A percentile compares a stretch with the other conserved stretches of the same genome.
Conservation (phyloP, 2,797 vertebrate genomes). For the Hyperoplus immaculatus region DNA sequence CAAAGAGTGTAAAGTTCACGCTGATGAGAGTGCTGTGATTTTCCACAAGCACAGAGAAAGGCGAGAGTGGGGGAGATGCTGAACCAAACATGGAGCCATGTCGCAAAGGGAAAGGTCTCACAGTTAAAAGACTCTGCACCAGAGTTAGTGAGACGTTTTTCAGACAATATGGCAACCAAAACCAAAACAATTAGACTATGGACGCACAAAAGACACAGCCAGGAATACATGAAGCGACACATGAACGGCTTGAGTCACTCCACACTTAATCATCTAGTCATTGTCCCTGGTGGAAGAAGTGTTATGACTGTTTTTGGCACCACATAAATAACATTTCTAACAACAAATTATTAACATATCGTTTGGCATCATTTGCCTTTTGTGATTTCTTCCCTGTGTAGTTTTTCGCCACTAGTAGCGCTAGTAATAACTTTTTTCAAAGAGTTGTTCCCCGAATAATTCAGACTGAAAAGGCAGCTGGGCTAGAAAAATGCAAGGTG, state of each 20-base stretch:
- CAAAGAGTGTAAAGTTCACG: constrained; percentile 24
- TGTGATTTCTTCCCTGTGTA: not conserved
- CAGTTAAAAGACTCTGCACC: not conserved
- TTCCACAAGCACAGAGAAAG: constrained; percentile 10
- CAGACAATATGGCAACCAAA: not conserved
- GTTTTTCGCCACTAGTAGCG: not conserved
- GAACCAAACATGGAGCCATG: not conserved
- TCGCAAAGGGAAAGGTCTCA: not conserved
- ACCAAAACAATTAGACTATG: not conserved
- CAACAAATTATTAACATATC: not conserved
- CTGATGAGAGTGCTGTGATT: constrained; percentile 17
- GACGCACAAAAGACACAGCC: too few species aligned
- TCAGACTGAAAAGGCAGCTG: too few species aligned
- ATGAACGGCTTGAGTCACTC: constrained; percentile 23
- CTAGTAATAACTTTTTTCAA: not conserved
- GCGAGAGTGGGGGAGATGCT: constrained; percentile 13
- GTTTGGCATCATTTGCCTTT: not conserved
- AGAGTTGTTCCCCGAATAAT: not conserved
- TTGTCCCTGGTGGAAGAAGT: not conserved
- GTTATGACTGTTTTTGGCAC: constrained; percentile 24
- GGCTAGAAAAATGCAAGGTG: too few species aligned
- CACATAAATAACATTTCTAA: constrained; percentile 9
- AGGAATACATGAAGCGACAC: constrained; percentile 6
- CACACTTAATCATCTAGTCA: constrained; percentile 15
- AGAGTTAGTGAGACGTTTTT: not conserved